These are phyloP conservation scores for Caenorhabditis becei DNA, from an alignment of 2,888 invertebrate species.

Conservation along the genomic window DNA sequence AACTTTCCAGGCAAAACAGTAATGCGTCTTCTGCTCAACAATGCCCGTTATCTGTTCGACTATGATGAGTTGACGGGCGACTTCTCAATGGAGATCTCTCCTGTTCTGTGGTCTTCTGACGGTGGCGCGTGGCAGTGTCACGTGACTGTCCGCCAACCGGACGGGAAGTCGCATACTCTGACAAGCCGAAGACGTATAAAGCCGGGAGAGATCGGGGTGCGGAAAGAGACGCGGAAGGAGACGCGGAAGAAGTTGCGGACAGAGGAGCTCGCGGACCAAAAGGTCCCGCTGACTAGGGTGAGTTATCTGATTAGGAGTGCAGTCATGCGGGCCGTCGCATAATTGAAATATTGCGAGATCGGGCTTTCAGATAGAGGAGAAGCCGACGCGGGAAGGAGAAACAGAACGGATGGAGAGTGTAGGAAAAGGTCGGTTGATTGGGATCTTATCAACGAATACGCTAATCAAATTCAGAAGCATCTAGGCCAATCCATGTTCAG, in stretches of 20 bases:
- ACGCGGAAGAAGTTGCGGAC: too few relatives aligned
- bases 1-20: slow-evolving; percentile 71
- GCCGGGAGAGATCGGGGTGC: slow-evolving; percentile 21
- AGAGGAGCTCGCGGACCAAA: not conserved
- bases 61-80: slow-evolving; percentile 75
- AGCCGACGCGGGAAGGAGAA: slow-evolving; percentile 1
- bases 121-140: slow-evolving; percentile 72
- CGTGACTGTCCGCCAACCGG: slow-evolving; percentile 66
- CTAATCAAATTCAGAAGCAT: not conserved
- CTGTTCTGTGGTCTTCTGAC: slow-evolving; percentile 64
- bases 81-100: slow-evolving; percentile 73
- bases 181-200: slow-evolving; percentile 68
- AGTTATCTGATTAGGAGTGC: not conserved
- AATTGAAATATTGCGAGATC: slow-evolving; percentile 9
- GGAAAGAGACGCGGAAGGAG: slow-evolving; percentile 31
- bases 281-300: not conserved
- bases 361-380: slow-evolving; percentile 37
- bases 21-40: slow-evolving; percentile 66
- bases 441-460: not conserved
- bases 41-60: slow-evolving; percentile 72
- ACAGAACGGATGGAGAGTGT: not conserved
- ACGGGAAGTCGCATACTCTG: slow-evolving; percentile 66
- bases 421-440: not conserved
- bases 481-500: slow-evolving; percentile 38
- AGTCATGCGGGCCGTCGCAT: not conserved